A percentile compares a stretch with the other conserved stretches of the same genome.
phyloP scores from a whole-genome alignment of 2,113 vertebrate genomes.

The Galbula dea region DNA sequence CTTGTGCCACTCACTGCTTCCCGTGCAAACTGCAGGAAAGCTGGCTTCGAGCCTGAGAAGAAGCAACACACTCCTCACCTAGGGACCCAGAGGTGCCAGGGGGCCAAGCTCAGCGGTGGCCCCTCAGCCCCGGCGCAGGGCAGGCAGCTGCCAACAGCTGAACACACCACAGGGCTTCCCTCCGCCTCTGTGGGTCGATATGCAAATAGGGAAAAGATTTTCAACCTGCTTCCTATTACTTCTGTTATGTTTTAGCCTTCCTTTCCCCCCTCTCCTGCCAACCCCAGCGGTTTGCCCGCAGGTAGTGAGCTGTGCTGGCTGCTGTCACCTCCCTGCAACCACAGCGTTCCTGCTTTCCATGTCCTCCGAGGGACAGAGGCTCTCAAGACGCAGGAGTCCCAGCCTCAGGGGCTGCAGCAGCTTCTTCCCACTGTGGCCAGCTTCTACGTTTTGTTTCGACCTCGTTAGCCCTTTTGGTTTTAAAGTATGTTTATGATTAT shows the following conservation, averaged over 20 bases:
- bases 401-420: background rate
- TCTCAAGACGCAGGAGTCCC: background rate
- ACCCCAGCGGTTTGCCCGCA: background rate
- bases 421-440: background rate
- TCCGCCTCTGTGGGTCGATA: background rate
- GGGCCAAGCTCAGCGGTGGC: accelerated
- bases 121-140: background rate
- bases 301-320: background rate
- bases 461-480: background rate
- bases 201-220: background rate
- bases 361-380: background rate
- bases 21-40: background rate
- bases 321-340: background rate
- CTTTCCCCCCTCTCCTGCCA: slow-evolving; percentile 8
- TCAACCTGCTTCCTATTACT: slow-evolving; percentile 23
- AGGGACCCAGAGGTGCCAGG: background rate
- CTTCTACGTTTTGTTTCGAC: background rate
- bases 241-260: slow-evolving; percentile 16
- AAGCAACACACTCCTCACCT: accelerated
- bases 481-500: slow-evolving; percentile 47
- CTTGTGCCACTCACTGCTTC: background rate
- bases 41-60: background rate
- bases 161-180: background rate
- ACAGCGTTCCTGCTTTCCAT: no score
- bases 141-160: background rate